phyloP scores from a whole-genome alignment of 2,888 invertebrate genomes.

The Pocota personata region DNA sequence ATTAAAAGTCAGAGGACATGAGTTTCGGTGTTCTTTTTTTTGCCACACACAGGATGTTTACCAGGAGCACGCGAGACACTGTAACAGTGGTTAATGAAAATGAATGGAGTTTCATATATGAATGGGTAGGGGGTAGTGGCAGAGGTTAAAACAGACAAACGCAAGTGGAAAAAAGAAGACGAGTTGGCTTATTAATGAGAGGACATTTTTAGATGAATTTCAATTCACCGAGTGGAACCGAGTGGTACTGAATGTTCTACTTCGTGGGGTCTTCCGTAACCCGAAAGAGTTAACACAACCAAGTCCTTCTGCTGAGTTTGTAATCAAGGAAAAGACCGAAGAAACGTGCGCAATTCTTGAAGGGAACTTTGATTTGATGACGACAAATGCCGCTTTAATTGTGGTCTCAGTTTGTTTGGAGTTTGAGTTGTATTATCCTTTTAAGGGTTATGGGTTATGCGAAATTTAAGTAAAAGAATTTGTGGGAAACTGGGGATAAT shows the following conservation, averaged over 20 bases:
- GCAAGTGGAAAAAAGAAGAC: constrained; percentile 24
- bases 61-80: constrained; percentile 50
- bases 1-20: constrained; percentile 72
- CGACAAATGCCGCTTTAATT: constrained; percentile 42
- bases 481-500: background rate
- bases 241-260: constrained; percentile 63
- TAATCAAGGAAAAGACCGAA: background rate
- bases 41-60: constrained; percentile 66
- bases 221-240: constrained; percentile 64
- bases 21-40: constrained; percentile 68
- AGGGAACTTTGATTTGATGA: constrained; percentile 44
- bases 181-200: constrained; percentile 72
- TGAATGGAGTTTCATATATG: constrained; percentile 63
- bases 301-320: background rate
- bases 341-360: constrained; percentile 47
- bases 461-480: background rate
- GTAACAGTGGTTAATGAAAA: constrained; percentile 69
- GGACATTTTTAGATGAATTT: constrained; percentile 74
- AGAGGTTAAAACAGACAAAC: constrained; percentile 25
- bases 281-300: constrained; percentile 43
- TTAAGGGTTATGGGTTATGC: background rate
- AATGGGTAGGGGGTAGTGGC: background rate
- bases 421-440: background rate
- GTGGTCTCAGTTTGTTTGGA: constrained; percentile 1
- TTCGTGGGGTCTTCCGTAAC: constrained; percentile 27